Conservation (phyloP, 2,113 vertebrate species). For the Uria lomvia region DNA sequence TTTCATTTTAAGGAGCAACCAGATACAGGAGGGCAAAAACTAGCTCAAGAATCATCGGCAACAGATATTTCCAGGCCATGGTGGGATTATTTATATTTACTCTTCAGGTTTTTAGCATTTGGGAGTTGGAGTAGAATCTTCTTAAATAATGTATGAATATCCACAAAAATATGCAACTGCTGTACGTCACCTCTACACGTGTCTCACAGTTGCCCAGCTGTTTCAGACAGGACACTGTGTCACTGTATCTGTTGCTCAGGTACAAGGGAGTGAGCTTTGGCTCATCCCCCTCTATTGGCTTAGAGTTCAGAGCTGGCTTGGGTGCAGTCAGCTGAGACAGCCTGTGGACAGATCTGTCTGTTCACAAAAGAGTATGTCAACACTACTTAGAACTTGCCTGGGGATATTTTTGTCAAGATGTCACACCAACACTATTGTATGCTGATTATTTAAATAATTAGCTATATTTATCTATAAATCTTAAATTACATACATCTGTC, state of each 20-base stretch:
- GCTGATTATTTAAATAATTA: neutral
- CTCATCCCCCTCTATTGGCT: neutral
- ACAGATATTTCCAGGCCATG: neutral
- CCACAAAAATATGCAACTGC: neutral
- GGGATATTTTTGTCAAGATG: neutral
- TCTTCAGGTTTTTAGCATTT: neutral
- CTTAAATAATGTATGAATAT: neutral
- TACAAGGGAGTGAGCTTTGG: neutral
- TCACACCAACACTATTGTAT: neutral
- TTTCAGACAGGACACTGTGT: neutral
- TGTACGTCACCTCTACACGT: neutral
- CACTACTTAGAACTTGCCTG: neutral
- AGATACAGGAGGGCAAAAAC: neutral
- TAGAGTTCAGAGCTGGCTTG: neutral
- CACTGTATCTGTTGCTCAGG: neutral
- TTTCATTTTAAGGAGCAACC: neutral
- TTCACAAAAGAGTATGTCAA: neutral
- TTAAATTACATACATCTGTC: neutral
- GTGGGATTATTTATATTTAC: neutral
- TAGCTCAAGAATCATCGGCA: neutral
- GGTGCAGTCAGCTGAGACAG: neutral
- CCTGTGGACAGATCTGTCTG: neutral
- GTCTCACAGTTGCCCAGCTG: neutral
- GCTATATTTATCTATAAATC: neutral
- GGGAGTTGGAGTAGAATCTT: neutral